phyloP scores from a whole-genome alignment of 2,113 vertebrate genomes.

The Phalacrocorax carbo region DNA sequence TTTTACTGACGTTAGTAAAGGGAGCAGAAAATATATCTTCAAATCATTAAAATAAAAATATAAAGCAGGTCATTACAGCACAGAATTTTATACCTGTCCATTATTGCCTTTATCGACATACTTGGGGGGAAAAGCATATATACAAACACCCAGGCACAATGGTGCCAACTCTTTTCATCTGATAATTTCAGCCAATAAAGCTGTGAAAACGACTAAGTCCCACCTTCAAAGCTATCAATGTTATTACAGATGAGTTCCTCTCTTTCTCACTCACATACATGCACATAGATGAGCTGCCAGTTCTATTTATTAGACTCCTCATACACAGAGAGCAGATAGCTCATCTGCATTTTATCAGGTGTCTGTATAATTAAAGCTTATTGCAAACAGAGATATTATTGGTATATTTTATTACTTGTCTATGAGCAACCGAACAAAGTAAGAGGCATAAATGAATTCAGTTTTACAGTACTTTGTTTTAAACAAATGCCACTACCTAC shows the following conservation, averaged over 20 bases:
- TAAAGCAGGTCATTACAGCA: not conserved
- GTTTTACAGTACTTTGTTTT: conserved; percentile 76
- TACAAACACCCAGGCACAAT: not conserved
- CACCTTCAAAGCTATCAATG: conserved; percentile 60
- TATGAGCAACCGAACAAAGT: conserved; percentile 69
- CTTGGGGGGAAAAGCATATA: not conserved
- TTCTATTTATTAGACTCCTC: conserved; percentile 68
- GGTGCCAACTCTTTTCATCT: conserved; percentile 12
- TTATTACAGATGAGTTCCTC: conserved; percentile 15
- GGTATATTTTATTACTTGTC: conserved; percentile 76
- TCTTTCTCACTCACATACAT: not conserved
- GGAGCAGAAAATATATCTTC: not conserved
- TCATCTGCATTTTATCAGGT: conserved; percentile 78
- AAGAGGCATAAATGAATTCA: conserved; percentile 77
- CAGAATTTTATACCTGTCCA: not conserved
- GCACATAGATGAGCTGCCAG: conserved; percentile 9
- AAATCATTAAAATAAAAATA: not conserved
- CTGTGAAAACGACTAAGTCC: conserved; percentile 39
- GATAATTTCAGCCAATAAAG: conserved; percentile 55
- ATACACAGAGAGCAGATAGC: conserved; percentile 64
- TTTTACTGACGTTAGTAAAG: not conserved
- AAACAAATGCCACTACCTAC: conserved; percentile 77
- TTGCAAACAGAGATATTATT: conserved; percentile 76
- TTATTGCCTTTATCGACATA: not conserved
- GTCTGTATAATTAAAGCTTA: conserved; percentile 78